Evolutionary conservation across 2,888 invertebrate genomes (phyloP).

Genomic region (Lithophane semibrunnea): DNA sequence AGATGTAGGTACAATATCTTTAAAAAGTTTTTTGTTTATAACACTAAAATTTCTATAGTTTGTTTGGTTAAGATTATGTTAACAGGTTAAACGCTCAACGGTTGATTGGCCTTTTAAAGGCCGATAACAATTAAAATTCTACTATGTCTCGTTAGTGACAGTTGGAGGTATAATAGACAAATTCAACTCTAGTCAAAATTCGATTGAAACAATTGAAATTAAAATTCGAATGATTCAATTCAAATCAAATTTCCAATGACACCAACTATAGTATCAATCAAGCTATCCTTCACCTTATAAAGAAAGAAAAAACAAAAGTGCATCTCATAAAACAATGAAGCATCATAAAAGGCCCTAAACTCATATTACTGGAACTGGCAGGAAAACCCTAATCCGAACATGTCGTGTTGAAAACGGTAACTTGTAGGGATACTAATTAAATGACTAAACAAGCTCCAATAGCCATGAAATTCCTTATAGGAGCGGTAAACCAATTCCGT

Average conservation of each 20-base stretch:
- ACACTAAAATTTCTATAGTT: not conserved
- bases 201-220: not conserved
- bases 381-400: slow-evolving; percentile 78
- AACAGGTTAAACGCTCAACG: not conserved
- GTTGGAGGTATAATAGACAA: not conserved
- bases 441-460: slow-evolving; percentile 85
- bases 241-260: not conserved
- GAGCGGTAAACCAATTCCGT: slow-evolving; percentile 86
- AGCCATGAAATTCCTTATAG: slow-evolving; percentile 88
- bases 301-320: slow-evolving; percentile 50
- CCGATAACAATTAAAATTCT: no score
- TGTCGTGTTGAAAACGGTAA: slow-evolving; percentile 78
- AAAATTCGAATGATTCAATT: not conserved
- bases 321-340: slow-evolving; percentile 81
- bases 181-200: not conserved
- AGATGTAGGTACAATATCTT: not conserved
- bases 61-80: not conserved
- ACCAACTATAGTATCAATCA: not conserved
- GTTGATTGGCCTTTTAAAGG: no score
- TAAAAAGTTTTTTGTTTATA: slow-evolving; percentile 8
- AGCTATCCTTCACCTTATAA: not conserved
- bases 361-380: slow-evolving; percentile 77
- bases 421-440: slow-evolving; percentile 85
- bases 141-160: no score
- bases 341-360: slow-evolving; percentile 78